Percentiles rank a stretch among this genome's conserved stretches.
phyloP scores from a whole-genome alignment of 2,797 vertebrate genomes.

The Allobates femoralis region DNA sequence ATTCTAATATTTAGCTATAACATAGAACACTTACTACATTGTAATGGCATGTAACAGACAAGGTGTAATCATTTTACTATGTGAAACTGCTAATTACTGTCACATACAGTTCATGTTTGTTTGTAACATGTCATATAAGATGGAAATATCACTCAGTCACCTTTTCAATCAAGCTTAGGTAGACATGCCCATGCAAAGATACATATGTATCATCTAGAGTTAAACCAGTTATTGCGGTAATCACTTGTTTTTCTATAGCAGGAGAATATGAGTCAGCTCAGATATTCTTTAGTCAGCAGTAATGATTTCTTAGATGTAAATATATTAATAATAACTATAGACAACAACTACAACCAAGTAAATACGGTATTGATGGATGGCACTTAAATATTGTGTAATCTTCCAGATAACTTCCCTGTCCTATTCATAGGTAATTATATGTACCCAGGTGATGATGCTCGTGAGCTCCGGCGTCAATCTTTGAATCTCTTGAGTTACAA shows the following conservation, averaged over 20 bases:
- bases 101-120: background rate
- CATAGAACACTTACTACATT: background rate
- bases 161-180: background rate
- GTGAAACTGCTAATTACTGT: background rate
- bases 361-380: background rate
- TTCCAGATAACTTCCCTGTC: conserved; percentile 19
- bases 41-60: background rate
- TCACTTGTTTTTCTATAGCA: background rate
- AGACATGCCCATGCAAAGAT: background rate
- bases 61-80: background rate
- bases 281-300: background rate
- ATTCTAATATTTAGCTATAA: no score
- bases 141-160: background rate
- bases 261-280: background rate
- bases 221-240: background rate
- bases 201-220: background rate
- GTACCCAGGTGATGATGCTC: background rate
- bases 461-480: background rate
- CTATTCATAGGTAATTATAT: conserved; percentile 1
- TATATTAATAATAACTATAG: background rate
- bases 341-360: background rate
- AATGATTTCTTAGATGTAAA: background rate
- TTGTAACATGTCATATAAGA: conserved; percentile 1
- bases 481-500: background rate
- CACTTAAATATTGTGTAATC: conserved; percentile 15